Evolutionary conservation across 1,140 invertebrate genomes (phyloP), one percentile per base, ranked within the genome.

Genomic region (Paracyclopina nana): DNA sequence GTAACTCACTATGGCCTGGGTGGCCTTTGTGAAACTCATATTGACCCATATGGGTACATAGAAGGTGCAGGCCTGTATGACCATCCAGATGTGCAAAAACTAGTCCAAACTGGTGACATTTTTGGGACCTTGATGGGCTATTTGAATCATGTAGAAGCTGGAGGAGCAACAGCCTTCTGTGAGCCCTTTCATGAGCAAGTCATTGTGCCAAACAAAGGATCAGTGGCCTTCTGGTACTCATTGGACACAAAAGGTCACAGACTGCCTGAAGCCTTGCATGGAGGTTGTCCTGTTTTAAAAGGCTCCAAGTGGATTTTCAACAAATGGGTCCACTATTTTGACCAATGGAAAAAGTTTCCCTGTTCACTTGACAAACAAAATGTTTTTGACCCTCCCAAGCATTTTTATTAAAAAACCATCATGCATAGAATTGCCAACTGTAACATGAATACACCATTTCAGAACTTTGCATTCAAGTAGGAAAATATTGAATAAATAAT

Each of bases 271-370:
- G 20, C 34, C 14, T n/a, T 18, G 3, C 48, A 50, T 24, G 48
- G 48, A 18, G 51, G 51, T 11, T 46, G 51, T 44, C 46, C 51
- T 9, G 27, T 50, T 16, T 11, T 26, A 26, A 45, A 14, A 20
- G 31, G 48, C 22, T 16, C 27, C 16, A 53, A 53, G 22, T 53
- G 48, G 46, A 53, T 53, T 38, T 22, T 38, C 11, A 53, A 51
- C 28, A 51, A 53, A 20, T 53, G 41, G 52, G 25, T 53, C 12
- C 24, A 20, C 14, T 53, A 18, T 30, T 53, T 16, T n/a, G 41
- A 51, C 22, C 46, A 53, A 52, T 51, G 18, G 9, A 6, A 49
- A 16, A 27, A 52, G 16, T 14, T 22, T 27, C 51, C 42, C 44
- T 50, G 51, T 27, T 18, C 25, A 5, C 29, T 50, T 2, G 14